Evolutionary conservation across 2,888 invertebrate genomes (phyloP).

Genomic region (Syrphus vitripennis): DNA sequence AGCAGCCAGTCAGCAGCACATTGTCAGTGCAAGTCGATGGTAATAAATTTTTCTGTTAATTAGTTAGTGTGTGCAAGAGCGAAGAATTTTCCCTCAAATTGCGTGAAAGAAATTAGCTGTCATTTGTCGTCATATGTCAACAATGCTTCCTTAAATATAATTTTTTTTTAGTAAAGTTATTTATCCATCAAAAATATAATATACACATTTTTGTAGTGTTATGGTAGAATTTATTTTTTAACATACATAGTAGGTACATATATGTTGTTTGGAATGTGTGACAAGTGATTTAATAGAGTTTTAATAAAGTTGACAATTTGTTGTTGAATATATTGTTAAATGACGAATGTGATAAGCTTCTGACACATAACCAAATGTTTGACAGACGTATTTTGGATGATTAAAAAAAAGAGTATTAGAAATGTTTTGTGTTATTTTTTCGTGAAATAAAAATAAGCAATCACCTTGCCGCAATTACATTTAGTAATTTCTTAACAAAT

Average conservation of each 20-base stretch:
- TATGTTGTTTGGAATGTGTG: constrained; percentile 33
- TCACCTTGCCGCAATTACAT: no score
- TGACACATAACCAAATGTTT: constrained; percentile 48
- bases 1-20: background rate
- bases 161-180: background rate
- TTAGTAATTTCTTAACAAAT: no score
- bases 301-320: constrained; percentile 58
- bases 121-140: constrained; percentile 64
- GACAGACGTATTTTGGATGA: constrained; percentile 32
- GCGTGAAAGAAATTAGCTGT: constrained; percentile 68
- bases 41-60: constrained; percentile 66
- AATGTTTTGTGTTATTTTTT: no score
- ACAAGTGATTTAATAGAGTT: constrained; percentile 62
- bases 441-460: no score
- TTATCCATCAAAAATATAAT: background rate
- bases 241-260: background rate
- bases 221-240: background rate
- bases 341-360: background rate
- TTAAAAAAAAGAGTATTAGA: background rate
- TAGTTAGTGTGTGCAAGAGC: constrained; percentile 32
- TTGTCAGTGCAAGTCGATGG: constrained; percentile 44
- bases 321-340: constrained; percentile 28
- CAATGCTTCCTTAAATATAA: constrained; percentile 5
- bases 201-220: background rate
- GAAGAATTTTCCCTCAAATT: constrained; percentile 31